Evolutionary conservation across 2,797 vertebrate genomes (phyloP).

Genomic region (Peromyscus nudipes): DNA sequence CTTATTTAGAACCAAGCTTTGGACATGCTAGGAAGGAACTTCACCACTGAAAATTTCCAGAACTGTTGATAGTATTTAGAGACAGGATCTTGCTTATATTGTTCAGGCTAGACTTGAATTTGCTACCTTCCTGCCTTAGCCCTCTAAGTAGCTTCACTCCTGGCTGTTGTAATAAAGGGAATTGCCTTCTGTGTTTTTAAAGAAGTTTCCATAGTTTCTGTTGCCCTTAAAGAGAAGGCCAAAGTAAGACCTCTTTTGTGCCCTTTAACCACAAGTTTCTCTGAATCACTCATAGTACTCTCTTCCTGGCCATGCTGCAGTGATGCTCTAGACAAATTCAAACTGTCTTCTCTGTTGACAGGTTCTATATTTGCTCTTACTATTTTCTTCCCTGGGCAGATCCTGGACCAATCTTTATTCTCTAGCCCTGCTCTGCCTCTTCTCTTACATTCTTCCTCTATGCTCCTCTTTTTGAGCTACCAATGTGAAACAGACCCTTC

Average conservation of each 20-base stretch:
- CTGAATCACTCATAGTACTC: background rate
- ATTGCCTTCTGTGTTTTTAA: background rate
- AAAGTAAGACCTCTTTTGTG: background rate
- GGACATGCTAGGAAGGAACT: background rate
- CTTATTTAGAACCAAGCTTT: background rate
- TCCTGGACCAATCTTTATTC: background rate
- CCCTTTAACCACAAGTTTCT: background rate
- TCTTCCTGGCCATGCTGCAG: background rate
- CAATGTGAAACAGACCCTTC: background rate
- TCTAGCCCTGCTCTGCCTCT: background rate
- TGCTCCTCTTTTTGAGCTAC: background rate
- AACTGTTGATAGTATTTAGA: background rate
- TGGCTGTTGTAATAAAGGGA: conserved; percentile 36
- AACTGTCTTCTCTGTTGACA: background rate
- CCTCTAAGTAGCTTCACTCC: background rate
- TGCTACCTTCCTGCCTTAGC: background rate
- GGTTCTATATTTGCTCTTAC: background rate
- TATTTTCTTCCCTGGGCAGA: background rate
- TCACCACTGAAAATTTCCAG: background rate
- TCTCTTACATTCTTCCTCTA: background rate
- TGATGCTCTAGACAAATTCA: conserved; percentile 9
- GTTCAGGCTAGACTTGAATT: background rate
- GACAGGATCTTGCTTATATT: background rate
- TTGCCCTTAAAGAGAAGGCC: conserved; percentile 10
- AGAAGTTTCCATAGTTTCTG: background rate